Base-by-base conservation (phyloP, 2,888 invertebrate genomes). In the Caenorhabditis imperialis region DNA sequence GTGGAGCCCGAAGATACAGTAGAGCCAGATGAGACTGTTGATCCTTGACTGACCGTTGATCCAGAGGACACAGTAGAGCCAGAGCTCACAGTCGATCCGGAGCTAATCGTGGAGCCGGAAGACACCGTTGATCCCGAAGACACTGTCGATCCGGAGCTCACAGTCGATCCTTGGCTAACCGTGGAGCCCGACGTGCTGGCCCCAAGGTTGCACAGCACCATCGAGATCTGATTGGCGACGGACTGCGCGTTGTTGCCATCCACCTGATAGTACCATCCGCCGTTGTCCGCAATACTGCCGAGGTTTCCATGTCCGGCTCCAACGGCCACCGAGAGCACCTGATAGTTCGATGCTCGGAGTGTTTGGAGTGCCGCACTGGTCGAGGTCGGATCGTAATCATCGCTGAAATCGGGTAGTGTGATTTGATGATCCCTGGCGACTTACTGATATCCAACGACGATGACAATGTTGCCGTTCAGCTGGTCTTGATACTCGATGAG, bases 361-460 rank as follows among this genome's bases (percentile, higher is more conserved):
- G 2, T 33, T 14, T n/a, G 1, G 0, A 60, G 53, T 10, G 20
- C n/a, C 0, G 0, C 12, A 14, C 16, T 30, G 18, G 55, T 54
- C 5, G 20, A 12, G 4, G n/a, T 45, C 14, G 27, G 10, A 12
- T 67, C 33, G 5, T 25, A 35, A 18, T 67, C 67, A 0, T 1
- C 35, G 2, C 67, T 53, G 40, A 25, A 60, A 51, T 37, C 14
- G n/a, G n/a, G n/a, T n/a, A n/a, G n/a, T n/a, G n/a, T n/a, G n/a
- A n/a, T n/a, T n/a, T n/a, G n/a, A n/a, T n/a, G n/a, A 5, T 30
- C 20, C 22, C 22, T 10, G 14, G 16, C 7, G 22, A 23, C 61
- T 37, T 22, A 62, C 51, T 57, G 27, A 45, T 54, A 4, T 35
- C 70, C 70, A 16, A 55, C 61, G 6, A 70, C 30, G 20, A 70